Conservation (phyloP, 2,113 vertebrate species). For the Phycodurus eques region DNA sequence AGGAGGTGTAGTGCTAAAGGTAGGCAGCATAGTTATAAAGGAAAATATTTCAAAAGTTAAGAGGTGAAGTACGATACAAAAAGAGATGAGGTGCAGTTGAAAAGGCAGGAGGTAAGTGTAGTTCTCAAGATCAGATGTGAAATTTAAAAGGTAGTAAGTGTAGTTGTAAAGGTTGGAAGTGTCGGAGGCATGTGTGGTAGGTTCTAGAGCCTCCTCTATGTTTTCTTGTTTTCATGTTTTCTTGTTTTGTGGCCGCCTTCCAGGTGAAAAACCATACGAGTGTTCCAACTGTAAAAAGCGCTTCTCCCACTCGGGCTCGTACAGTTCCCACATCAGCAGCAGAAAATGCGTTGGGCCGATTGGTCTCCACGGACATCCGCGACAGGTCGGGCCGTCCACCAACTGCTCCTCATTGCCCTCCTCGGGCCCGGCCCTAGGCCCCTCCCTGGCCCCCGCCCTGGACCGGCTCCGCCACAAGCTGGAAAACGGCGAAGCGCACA, state of each 20-base stretch:
- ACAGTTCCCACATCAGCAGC: slow-evolving; percentile 99
- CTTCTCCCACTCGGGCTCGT: slow-evolving; percentile 98
- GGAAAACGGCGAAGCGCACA: slow-evolving; percentile 95
- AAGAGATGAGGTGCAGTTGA: no score
- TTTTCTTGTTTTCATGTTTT: neutral
- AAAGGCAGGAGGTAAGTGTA: no score
- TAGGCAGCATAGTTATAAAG: no score
- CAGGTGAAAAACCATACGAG: slow-evolving; percentile 98
- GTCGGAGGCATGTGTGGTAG: neutral
- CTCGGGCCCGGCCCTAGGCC: slow-evolving; percentile 85
- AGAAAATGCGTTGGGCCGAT: slow-evolving; percentile 98
- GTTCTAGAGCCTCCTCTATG: neutral
- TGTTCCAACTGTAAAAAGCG: slow-evolving; percentile 99
- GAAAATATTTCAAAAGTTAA: neutral
- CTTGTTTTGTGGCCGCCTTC: slow-evolving; percentile 14
- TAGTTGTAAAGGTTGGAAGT: slow-evolving; percentile 7
- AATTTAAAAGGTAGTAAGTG: no score
- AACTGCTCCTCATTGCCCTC: slow-evolving; percentile 84
- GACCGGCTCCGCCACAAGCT: slow-evolving; percentile 96
- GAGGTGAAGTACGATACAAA: no score
- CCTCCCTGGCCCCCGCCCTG: slow-evolving; percentile 77
- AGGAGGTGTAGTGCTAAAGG: neutral
- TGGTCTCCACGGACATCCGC: slow-evolving; percentile 93
- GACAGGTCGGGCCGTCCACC: slow-evolving; percentile 93
- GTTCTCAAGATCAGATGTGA: no score